Evolutionary conservation across 2,797 vertebrate genomes (phyloP), one percentile per base, ranked within the genome.

Genomic region (Neoniphon sammara): DNA sequence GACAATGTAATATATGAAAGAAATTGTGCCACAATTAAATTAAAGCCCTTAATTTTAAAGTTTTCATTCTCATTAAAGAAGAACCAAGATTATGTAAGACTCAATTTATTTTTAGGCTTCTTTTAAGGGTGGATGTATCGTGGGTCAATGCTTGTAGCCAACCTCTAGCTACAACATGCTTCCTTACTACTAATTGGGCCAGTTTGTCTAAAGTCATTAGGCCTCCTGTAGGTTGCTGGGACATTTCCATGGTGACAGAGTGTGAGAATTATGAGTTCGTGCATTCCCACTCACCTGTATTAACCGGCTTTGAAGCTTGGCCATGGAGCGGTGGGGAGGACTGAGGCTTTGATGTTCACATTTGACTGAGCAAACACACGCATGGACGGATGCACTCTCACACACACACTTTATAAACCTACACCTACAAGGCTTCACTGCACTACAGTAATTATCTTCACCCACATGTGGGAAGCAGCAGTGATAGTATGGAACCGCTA

Each of bases 241-340:
- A 36, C 12, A 71, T 81, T 86, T 80, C 80, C 73, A 80, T 81
- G 64, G 62, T 23, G 74, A 89, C 21, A 42, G 63, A 67, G 72
- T 53, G 39, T 62, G 71, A 84, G 81, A 90, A 81, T 87, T 77
- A 86, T 68, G 73, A 81, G 59, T 68, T 50, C 56, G 79, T 70
- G 62, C 62, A 63, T 82, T 85, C 86, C 85, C 25, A 36, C 85
- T 91, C 77, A 92, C 89, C 88, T 93, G 91, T 70, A 91, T 91
- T 91, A 93, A 88, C 83, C 62, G 70, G 74, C 77, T 86, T 87
- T 81, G 83, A 90, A 91, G 82, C 80, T 59, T 54, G 82, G 57
- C 58, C 50, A 25, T 66, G 64, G 57, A 80, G 69, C 80, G 54
- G 72, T 36, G 50, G 84, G 82, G 58, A 56, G 68, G 58, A 68